phyloP scores from a whole-genome alignment of 2,113 vertebrate species.

The Ptilonorhynchus violaceus region DNA sequence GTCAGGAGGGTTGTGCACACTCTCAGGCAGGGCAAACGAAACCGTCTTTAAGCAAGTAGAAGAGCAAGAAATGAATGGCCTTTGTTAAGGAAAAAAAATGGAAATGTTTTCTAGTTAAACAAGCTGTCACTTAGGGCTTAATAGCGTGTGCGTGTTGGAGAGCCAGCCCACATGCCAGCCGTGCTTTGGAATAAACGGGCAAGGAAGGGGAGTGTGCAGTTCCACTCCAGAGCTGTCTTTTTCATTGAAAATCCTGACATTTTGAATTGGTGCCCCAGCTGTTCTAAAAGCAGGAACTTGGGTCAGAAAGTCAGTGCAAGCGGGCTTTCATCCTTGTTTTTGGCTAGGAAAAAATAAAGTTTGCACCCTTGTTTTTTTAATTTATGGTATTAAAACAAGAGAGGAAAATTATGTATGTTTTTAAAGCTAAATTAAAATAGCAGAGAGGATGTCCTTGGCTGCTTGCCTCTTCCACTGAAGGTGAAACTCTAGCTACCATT shows the following conservation, averaged over 20 bases:
- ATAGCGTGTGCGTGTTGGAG: not conserved
- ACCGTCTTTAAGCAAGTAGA: constrained; percentile 29
- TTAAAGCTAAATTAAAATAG: not conserved
- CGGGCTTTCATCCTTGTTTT: not conserved
- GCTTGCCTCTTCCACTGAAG: not conserved
- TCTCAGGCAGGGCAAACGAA: not conserved
- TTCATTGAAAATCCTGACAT: not conserved
- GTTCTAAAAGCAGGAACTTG: not conserved
- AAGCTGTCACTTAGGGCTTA: constrained; percentile 65
- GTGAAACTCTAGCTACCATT: not conserved
- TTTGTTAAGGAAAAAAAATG: constrained; percentile 64
- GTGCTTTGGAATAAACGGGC: not conserved
- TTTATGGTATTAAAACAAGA: not conserved
- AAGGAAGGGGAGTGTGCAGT: not conserved
- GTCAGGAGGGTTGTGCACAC: not conserved
- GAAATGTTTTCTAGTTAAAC: constrained; percentile 61
- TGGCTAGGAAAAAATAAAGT: not conserved
- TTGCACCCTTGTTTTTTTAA: not conserved
- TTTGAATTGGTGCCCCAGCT: not conserved
- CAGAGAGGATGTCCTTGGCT: not conserved
- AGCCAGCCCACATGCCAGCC: constrained; percentile 11
- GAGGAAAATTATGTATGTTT: not conserved
- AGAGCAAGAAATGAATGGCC: constrained; percentile 54
- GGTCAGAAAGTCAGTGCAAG: not conserved
- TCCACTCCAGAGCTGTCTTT: not conserved